These are phyloP conservation scores for Colletes latitarsis DNA, from an alignment of 1,140 invertebrate genomes.

Conservation along the genomic window DNA sequence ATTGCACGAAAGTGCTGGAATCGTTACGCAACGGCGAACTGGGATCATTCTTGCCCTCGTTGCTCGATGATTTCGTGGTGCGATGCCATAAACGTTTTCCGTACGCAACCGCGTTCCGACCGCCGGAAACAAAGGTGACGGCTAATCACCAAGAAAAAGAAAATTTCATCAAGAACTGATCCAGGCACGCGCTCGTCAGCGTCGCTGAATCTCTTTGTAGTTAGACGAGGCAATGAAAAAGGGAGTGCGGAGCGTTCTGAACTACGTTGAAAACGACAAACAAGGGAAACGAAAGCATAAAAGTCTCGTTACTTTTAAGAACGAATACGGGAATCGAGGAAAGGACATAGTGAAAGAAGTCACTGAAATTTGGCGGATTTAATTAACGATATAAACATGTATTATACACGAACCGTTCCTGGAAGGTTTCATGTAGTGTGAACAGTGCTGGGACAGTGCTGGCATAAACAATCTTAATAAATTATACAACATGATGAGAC, in stretches of 20 bases:
- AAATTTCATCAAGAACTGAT: slow-evolving; percentile 81
- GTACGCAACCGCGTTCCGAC: slow-evolving; percentile 86
- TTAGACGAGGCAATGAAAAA: slow-evolving; percentile 59
- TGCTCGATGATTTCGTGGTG: slow-evolving; percentile 85
- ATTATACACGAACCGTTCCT: slow-evolving; percentile 62
- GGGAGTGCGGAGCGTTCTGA: slow-evolving; percentile 19
- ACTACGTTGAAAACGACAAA: slow-evolving; percentile 31
- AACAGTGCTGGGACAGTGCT: slow-evolving; percentile 62
- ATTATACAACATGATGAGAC: slow-evolving; percentile 59
- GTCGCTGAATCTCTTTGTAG: slow-evolving; percentile 54
- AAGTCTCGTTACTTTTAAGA: background rate
- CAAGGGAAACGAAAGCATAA: background rate
- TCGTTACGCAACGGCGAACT: slow-evolving; percentile 90
- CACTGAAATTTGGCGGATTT: slow-evolving; percentile 50
- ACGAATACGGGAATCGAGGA: slow-evolving; percentile 11
- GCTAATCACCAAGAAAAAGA: slow-evolving; percentile 78
- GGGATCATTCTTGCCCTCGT: too few species aligned
- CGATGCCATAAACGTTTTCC: slow-evolving; percentile 89
- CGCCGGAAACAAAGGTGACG: slow-evolving; percentile 71
- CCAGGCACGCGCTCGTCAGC: slow-evolving; percentile 58
- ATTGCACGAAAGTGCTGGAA: slow-evolving; percentile 89
- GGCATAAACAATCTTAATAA: slow-evolving; percentile 70
- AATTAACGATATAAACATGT: slow-evolving; percentile 55
- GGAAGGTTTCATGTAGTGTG: slow-evolving; percentile 58
- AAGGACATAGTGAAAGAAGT: slow-evolving; percentile 35